A percentile compares a stretch with the other conserved stretches of the same genome.
phyloP scores from a whole-genome alignment of 1,140 invertebrate genomes.

The Drosophila chauvacae region DNA sequence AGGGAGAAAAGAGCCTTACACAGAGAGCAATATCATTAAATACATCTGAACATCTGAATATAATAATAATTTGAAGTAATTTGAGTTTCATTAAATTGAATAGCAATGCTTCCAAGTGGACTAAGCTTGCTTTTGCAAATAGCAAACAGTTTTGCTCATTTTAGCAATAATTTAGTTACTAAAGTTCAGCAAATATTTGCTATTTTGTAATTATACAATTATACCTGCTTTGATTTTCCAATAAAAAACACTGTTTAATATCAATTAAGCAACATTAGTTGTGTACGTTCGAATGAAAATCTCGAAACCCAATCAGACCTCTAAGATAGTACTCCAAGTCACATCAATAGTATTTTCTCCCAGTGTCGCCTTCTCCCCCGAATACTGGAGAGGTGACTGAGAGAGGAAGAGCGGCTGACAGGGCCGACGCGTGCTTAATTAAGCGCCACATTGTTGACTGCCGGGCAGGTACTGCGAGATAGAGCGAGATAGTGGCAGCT shows the following conservation, averaged over 20 bases:
- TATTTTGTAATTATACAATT: too few species aligned
- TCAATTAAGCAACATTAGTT: too few species aligned
- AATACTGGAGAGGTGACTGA: conserved; percentile 5
- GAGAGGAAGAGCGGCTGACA: conserved; percentile 21
- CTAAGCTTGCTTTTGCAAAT: too few species aligned
- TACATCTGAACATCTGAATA: background rate
- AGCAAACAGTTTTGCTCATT: too few species aligned
- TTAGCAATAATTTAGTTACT: too few species aligned
- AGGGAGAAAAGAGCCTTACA: background rate
- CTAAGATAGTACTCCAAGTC: background rate
- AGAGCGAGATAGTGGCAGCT: conserved; percentile 27
- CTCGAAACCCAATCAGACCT: background rate
- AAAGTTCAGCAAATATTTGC: too few species aligned
- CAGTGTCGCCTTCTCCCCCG: conserved; percentile 7
- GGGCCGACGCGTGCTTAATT: conserved; percentile 74
- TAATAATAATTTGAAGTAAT: background rate
- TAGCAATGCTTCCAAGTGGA: too few species aligned
- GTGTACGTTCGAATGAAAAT: background rate
- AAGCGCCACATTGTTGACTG: conserved; percentile 60
- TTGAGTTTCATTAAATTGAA: too few species aligned
- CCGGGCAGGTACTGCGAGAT: conserved; percentile 17
- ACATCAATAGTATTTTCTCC: background rate
- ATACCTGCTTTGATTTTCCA: too few species aligned
- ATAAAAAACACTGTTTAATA: too few species aligned
- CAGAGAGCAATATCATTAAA: background rate